phyloP scores from a whole-genome alignment of 1,140 invertebrate species.

The Andrena cerasifolii region DNA sequence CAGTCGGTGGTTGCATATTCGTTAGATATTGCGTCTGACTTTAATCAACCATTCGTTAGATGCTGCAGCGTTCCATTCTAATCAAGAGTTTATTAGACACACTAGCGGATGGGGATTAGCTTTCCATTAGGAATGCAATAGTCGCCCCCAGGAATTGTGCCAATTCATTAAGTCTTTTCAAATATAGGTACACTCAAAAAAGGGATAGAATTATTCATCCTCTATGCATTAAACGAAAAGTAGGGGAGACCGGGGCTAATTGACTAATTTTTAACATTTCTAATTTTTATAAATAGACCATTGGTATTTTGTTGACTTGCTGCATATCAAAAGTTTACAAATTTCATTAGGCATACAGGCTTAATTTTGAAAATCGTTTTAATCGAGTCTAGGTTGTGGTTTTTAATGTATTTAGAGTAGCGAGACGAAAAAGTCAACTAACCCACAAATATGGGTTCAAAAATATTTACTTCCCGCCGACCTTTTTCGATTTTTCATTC shows the following conservation, averaged over 20 bases:
- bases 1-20: not conserved
- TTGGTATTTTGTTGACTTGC: too few species aligned
- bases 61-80: conserved; percentile 27
- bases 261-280: too few species aligned
- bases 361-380: too few species aligned
- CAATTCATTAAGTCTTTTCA: not conserved
- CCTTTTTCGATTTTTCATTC: too few species aligned
- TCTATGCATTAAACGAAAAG: not conserved
- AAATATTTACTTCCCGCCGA: too few species aligned
- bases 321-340: too few species aligned
- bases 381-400: too few species aligned
- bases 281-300: too few species aligned
- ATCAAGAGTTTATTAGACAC: conserved; percentile 27
- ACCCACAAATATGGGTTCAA: too few species aligned
- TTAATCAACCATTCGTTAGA: conserved; percentile 40
- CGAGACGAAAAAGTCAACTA: too few species aligned
- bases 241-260: not conserved
- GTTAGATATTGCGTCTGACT: conserved; percentile 12
- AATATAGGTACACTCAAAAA: not conserved
- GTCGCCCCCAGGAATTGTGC: not conserved
- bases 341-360: too few species aligned
- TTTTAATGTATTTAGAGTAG: too few species aligned
- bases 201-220: not conserved
- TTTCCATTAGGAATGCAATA: not conserved
- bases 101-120: conserved; percentile 1